Conservation (phyloP, 2,797 vertebrate genomes). For the Crossoptilon crossoptilon region DNA sequence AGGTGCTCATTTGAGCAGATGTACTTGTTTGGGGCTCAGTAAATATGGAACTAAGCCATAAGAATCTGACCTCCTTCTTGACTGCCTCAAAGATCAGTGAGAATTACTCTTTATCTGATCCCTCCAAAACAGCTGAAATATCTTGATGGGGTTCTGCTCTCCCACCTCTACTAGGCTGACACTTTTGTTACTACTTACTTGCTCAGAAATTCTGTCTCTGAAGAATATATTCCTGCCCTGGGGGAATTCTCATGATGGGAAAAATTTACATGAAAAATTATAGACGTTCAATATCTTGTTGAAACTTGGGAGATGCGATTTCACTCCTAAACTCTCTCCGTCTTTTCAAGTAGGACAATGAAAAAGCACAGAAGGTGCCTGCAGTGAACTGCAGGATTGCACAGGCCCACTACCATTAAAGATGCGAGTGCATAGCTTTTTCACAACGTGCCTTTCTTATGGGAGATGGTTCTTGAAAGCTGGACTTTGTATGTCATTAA, state of each 20-base stretch:
- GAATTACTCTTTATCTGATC: accelerated
- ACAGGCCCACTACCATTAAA: background rate
- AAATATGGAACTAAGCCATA: background rate
- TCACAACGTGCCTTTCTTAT: background rate
- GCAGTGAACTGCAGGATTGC: background rate
- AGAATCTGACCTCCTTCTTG: background rate
- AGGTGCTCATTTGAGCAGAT: background rate
- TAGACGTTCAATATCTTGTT: background rate
- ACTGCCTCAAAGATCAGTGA: background rate
- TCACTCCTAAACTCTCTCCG: background rate
- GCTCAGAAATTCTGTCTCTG: background rate
- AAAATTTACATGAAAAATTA: background rate
- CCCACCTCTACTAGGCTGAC: background rate
- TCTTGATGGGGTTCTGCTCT: background rate
- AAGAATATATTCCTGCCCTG: background rate
- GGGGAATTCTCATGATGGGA: background rate
- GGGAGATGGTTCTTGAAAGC: background rate
- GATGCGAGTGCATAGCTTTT: background rate
- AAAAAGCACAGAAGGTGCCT: background rate
- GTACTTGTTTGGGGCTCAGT: background rate
- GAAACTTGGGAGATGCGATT: background rate
- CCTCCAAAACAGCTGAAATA: background rate
- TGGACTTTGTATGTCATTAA: background rate
- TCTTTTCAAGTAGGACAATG: background rate
- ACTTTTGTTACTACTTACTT: background rate